Evolutionary conservation across 2,797 vertebrate genomes (phyloP).

Genomic region (Limnodromus scolopaceus): DNA sequence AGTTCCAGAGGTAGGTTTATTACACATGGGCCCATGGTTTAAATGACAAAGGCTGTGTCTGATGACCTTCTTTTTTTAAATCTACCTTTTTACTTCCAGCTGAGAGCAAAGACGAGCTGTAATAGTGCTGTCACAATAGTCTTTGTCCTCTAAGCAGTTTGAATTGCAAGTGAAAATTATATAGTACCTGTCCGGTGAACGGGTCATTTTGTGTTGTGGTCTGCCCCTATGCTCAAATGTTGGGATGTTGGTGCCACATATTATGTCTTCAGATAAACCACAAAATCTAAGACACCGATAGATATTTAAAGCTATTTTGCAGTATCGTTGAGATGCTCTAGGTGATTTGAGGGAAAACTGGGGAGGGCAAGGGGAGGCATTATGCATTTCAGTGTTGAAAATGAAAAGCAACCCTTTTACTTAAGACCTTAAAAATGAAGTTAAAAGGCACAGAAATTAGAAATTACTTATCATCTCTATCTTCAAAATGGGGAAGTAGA

Average conservation of each 20-base stretch:
- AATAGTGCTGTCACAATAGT: neutral
- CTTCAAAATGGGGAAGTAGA: neutral
- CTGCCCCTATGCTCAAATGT: neutral
- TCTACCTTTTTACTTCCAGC: neutral
- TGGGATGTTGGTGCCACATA: neutral
- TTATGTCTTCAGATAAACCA: neutral
- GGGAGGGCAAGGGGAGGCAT: neutral
- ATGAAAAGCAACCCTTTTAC: neutral
- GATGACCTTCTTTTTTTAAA: neutral
- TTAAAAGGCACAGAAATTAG: neutral
- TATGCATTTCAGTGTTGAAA: neutral
- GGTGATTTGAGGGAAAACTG: rapidly evolving
- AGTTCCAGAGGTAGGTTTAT: neutral
- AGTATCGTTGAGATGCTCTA: rapidly evolving
- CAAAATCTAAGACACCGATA: neutral
- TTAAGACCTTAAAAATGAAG: neutral
- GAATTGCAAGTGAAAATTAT: neutral
- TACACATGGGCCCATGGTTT: rapidly evolving
- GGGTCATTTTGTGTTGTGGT: neutral
- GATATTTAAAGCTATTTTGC: neutral
- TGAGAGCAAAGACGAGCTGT: neutral
- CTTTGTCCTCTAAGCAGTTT: neutral
- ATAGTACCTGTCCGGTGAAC: neutral
- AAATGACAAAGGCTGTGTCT: neutral
- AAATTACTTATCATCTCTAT: neutral